Evolutionary conservation across 2,888 invertebrate genomes (phyloP).

Genomic region (Colostygia pectinataria): DNA sequence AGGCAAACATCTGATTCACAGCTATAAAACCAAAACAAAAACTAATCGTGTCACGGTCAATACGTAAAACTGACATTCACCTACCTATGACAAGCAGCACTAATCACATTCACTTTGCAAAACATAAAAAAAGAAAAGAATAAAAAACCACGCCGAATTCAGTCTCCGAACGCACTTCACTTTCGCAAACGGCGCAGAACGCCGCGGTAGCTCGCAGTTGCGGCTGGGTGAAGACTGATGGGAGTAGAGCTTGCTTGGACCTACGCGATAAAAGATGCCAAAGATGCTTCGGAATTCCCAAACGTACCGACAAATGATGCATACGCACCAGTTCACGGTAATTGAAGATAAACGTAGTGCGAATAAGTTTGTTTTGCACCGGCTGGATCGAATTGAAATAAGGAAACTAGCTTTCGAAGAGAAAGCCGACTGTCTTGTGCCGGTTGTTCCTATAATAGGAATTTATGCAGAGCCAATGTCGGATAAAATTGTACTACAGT

Average conservation of each 20-base stretch:
- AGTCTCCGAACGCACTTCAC: slow-evolving; percentile 2
- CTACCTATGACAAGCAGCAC: slow-evolving; percentile 28
- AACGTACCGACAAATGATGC: background rate
- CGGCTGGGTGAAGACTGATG: slow-evolving; percentile 29
- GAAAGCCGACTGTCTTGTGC: slow-evolving; percentile 23
- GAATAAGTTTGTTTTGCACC: slow-evolving; percentile 5
- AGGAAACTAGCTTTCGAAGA: slow-evolving; percentile 26
- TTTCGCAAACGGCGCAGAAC: slow-evolving; percentile 4
- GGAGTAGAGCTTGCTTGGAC: background rate
- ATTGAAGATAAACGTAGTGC: background rate
- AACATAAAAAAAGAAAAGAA: slow-evolving; percentile 3
- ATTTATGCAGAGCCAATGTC: slow-evolving; percentile 2
- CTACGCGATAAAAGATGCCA: slow-evolving; percentile 6
- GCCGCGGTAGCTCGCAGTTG: slow-evolving; percentile 24
- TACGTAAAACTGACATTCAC: slow-evolving; percentile 27
- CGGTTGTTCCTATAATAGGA: slow-evolving; percentile 15
- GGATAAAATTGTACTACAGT: slow-evolving; percentile 5
- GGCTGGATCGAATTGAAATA: slow-evolving; percentile 11
- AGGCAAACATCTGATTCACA: too few relatives aligned
- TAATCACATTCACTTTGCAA: slow-evolving; percentile 24
- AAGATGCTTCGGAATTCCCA: slow-evolving; percentile 15
- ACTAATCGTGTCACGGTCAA: slow-evolving; percentile 25
- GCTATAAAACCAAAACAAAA: slow-evolving; percentile 12
- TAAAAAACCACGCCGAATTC: slow-evolving; percentile 19
- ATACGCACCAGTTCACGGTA: slow-evolving; percentile 11